phyloP scores from a whole-genome alignment of 1,140 invertebrate species.

The Philopotamus ludificatus region DNA sequence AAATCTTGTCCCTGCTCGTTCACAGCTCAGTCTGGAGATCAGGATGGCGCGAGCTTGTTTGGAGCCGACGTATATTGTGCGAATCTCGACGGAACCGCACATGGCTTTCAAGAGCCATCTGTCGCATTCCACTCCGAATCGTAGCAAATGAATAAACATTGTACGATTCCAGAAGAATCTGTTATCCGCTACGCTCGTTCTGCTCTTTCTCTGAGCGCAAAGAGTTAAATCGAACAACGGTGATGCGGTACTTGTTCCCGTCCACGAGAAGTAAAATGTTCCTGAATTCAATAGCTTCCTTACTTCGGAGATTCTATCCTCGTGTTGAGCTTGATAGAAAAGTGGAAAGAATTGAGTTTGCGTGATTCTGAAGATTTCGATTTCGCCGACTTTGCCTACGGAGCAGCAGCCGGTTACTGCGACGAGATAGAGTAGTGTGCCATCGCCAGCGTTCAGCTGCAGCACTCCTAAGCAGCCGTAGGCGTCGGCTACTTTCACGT shows the following conservation, averaged over 20 bases:
- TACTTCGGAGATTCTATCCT: slow-evolving; percentile 75
- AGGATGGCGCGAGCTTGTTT: slow-evolving; percentile 90
- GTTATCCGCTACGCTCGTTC: slow-evolving; percentile 82
- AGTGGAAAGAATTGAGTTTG: slow-evolving; percentile 88
- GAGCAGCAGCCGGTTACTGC: slow-evolving; percentile 93
- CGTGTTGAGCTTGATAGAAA: slow-evolving; percentile 70
- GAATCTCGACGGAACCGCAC: slow-evolving; percentile 94
- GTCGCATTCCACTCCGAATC: slow-evolving; percentile 84
- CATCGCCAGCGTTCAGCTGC: slow-evolving; percentile 82
- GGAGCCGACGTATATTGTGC: slow-evolving; percentile 92
- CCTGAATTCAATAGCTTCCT: slow-evolving; percentile 91
- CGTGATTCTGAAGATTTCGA: slow-evolving; percentile 92
- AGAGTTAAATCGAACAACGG: slow-evolving; percentile 82
- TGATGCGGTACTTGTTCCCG: slow-evolving; percentile 43
- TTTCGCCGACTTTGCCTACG: slow-evolving; percentile 89
- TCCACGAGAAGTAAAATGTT: slow-evolving; percentile 93
- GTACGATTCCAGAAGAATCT: slow-evolving; percentile 97
- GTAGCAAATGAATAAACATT: slow-evolving; percentile 86
- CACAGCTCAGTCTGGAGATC: slow-evolving; percentile 93
- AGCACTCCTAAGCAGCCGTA: slow-evolving; percentile 91
- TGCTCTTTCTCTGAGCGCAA: slow-evolving; percentile 83
- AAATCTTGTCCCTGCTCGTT: slow-evolving; percentile 93
- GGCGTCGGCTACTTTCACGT: slow-evolving; percentile 86
- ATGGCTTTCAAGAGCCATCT: slow-evolving; percentile 91
- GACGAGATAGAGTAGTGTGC: slow-evolving; percentile 80